These are phyloP conservation scores for Vanessa atalanta DNA, from an alignment of 1,140 invertebrate species.

Conservation along the genomic window DNA sequence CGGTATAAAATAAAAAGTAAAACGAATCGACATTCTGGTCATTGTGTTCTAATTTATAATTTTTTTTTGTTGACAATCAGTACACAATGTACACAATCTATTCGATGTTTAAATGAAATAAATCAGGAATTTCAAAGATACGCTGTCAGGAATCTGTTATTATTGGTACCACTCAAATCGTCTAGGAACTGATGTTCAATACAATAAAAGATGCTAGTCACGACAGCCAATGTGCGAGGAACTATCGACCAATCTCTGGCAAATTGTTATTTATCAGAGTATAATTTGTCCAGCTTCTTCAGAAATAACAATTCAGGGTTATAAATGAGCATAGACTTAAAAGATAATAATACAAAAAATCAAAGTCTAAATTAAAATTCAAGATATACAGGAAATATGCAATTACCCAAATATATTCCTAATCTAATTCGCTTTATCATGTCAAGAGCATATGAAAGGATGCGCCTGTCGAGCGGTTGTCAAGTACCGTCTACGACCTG, in stretches of 20 bases:
- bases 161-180: conserved; percentile 3
- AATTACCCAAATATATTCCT: conserved; percentile 19
- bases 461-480: conserved; percentile 18
- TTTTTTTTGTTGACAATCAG: too few species aligned
- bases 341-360: not conserved
- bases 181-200: conserved; percentile 10
- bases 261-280: conserved; percentile 14
- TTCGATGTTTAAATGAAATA: not conserved
- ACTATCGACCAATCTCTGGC: conserved; percentile 2
- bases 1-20: too few species aligned
- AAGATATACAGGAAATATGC: conserved; percentile 3
- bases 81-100: too few species aligned
- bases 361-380: not conserved
- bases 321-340: not conserved
- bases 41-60: too few species aligned
- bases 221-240: conserved; percentile 9
- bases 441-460: conserved; percentile 17
- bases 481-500: conserved; percentile 41
- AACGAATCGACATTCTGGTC: too few species aligned
- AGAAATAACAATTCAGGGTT: not conserved
- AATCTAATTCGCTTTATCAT: conserved; percentile 14
- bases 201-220: conserved; percentile 14
- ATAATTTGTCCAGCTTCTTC: conserved; percentile 1
- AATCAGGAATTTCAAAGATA: not conserved
- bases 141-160: conserved; percentile 1